Evolutionary conservation across 1,140 invertebrate species (phyloP).

Genomic region (Vanessa tameamea): DNA sequence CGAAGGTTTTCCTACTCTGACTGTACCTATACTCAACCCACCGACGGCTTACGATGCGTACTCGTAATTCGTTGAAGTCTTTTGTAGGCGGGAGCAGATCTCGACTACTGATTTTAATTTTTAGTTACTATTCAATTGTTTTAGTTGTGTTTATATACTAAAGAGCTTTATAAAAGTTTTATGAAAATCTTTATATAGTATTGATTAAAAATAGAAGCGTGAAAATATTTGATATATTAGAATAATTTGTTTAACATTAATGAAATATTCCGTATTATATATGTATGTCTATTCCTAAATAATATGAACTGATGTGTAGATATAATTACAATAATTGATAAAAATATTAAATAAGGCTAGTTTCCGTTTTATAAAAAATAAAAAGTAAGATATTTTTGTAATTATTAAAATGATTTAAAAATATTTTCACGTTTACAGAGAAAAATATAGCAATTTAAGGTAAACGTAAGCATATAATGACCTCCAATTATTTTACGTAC

Average conservation of each 20-base stretch:
- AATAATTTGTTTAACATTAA: too few species aligned
- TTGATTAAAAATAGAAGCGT: too few species aligned
- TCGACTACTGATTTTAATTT: background rate
- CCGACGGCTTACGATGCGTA: background rate
- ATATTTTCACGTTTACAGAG: slow-evolving; percentile 3
- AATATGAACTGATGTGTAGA: background rate
- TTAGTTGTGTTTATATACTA: too few species aligned
- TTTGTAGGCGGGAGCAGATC: slow-evolving; percentile 2
- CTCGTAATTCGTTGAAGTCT: slow-evolving; percentile 21
- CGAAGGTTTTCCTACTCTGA: too few species aligned
- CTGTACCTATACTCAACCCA: background rate
- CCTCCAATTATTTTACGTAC: slow-evolving; percentile 21
- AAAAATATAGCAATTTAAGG: slow-evolving; percentile 15
- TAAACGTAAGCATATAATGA: slow-evolving; percentile 22
- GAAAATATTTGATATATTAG: too few species aligned
- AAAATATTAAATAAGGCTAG: background rate
- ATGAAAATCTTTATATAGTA: too few species aligned
- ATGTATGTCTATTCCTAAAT: too few species aligned
- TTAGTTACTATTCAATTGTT: background rate
- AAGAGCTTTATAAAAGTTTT: too few species aligned
- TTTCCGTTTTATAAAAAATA: background rate
- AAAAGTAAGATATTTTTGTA: background rate
- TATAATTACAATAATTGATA: background rate
- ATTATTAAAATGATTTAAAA: slow-evolving; percentile 4
- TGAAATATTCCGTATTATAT: too few species aligned